Evolutionary conservation across 2,113 vertebrate genomes (phyloP).

Genomic region (Promerops cafer): DNA sequence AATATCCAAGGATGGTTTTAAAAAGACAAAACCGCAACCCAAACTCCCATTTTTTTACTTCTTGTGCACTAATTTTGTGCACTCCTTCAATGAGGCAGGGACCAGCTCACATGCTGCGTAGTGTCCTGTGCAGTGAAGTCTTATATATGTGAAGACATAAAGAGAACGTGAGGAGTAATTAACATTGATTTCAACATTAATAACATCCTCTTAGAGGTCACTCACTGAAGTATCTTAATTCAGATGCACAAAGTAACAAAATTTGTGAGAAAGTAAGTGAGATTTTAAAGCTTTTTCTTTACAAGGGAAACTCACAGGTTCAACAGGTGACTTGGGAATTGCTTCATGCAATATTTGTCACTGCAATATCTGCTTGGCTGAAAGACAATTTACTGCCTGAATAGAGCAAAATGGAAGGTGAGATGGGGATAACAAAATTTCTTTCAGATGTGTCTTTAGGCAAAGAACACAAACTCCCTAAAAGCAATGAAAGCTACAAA

Average conservation of each 20-base stretch:
- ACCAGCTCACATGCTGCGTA: not conserved
- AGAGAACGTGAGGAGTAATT: not conserved
- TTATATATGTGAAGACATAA: not conserved
- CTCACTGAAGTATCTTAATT: not conserved
- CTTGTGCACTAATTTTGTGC: not conserved
- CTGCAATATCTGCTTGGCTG: not conserved
- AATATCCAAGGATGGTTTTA: too few species aligned
- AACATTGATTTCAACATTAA: not conserved
- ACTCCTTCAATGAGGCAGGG: not conserved
- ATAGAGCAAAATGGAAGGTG: not conserved
- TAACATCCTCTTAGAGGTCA: not conserved
- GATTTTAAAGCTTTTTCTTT: not conserved
- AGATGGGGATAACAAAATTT: not conserved
- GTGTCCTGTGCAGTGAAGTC: not conserved
- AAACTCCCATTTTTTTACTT: not conserved
- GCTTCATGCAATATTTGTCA: not conserved
- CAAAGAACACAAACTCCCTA: not conserved
- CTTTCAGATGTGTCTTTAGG: not conserved
- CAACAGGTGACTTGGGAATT: not conserved
- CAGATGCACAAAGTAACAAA: not conserved
- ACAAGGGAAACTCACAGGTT: not conserved
- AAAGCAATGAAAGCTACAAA: not conserved
- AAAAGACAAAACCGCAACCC: not conserved
- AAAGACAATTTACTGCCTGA: not conserved
- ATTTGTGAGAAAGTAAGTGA: not conserved